phyloP scores from a whole-genome alignment of 2,113 vertebrate species.

The Python bivittatus region DNA sequence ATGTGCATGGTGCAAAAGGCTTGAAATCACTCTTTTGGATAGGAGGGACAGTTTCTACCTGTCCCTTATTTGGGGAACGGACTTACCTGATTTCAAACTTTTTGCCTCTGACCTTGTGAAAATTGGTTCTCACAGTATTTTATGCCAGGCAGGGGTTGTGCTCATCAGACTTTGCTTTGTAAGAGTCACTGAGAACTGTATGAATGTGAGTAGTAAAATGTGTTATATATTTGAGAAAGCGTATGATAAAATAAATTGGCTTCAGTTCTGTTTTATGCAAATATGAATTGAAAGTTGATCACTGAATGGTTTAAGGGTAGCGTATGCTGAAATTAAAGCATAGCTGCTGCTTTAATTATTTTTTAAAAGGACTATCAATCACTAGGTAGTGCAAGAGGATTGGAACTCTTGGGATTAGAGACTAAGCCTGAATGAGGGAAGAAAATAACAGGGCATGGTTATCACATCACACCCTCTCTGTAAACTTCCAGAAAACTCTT shows the following conservation, averaged over 20 bases:
- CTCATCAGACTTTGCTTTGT: background rate
- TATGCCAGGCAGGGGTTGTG: background rate
- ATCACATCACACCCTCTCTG: background rate
- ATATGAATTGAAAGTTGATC: background rate
- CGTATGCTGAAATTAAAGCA: background rate
- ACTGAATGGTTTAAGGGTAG: background rate
- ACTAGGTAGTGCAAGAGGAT: background rate
- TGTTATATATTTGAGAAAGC: background rate
- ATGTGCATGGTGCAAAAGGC: background rate
- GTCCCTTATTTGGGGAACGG: background rate
- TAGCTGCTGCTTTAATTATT: background rate
- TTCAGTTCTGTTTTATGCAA: background rate
- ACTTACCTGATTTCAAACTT: background rate
- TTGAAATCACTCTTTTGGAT: background rate
- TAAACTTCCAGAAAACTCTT: background rate
- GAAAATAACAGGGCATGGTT: background rate
- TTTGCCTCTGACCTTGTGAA: background rate
- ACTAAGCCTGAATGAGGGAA: background rate
- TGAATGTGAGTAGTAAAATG: background rate
- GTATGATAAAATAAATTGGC: background rate
- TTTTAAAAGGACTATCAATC: background rate
- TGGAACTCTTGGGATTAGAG: background rate
- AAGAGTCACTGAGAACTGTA: background rate
- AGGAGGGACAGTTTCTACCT: background rate
- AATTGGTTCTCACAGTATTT: background rate